Evolutionary conservation across 2,888 invertebrate genomes (phyloP).

Genomic region (Malthinus flaveolus): DNA sequence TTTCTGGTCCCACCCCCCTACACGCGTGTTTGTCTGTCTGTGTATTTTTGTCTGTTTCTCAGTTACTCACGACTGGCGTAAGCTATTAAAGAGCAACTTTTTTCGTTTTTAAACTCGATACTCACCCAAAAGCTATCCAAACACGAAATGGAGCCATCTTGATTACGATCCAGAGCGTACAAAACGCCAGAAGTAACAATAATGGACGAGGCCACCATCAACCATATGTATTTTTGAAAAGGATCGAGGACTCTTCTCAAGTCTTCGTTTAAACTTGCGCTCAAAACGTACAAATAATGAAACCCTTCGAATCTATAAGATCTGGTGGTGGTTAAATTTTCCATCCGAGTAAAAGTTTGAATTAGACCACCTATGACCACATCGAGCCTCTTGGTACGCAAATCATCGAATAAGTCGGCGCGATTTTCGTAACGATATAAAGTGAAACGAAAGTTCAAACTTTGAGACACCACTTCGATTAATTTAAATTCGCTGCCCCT

Average conservation of each 20-base stretch:
- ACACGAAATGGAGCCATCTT: slow-evolving; percentile 1
- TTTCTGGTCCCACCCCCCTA: too few species aligned
- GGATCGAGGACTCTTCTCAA: slow-evolving; percentile 24
- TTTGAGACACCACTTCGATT: not conserved
- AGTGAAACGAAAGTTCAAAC: slow-evolving; percentile 5
- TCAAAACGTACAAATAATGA: slow-evolving; percentile 25
- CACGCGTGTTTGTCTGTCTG: too few species aligned
- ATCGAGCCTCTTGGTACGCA: slow-evolving; percentile 6
- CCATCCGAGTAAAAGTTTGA: slow-evolving; percentile 18
- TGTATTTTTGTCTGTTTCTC: too few species aligned
- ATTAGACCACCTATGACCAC: slow-evolving; percentile 17
- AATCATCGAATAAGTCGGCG: not conserved
- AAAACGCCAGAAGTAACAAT: slow-evolving; percentile 13
- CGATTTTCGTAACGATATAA: slow-evolving; percentile 2
- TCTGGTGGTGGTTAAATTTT: slow-evolving; percentile 20
- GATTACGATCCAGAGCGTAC: slow-evolving; percentile 7
- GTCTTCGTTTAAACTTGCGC: slow-evolving; percentile 14
- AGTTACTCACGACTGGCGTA: too few species aligned
- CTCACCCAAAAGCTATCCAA: slow-evolving; percentile 16
- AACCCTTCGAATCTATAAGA: slow-evolving; percentile 26
- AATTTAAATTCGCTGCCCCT: slow-evolving; percentile 11
- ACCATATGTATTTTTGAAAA: slow-evolving; percentile 15
- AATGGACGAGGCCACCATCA: slow-evolving; percentile 3
- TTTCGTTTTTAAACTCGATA: not conserved
- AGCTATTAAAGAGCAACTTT: too few species aligned